Percentiles rank a stretch among this genome's conserved stretches.
Evolutionary conservation across 1,140 invertebrate species (phyloP).

Genomic region (Cheumatopsyche charites): DNA sequence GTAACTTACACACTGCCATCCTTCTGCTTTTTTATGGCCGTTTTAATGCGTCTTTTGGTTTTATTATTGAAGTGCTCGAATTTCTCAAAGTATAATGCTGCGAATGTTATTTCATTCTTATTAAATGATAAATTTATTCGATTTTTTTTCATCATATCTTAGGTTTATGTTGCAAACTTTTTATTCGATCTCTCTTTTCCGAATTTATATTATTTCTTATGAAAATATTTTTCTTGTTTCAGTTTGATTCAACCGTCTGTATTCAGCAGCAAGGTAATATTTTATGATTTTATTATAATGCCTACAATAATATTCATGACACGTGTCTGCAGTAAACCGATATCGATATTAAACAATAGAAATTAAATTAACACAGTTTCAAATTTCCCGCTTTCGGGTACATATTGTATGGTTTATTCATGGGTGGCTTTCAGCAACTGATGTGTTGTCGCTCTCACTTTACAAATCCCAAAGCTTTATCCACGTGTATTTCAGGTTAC

Average conservation of each 20-base stretch:
- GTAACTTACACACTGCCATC: conserved; percentile 13
- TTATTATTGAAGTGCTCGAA: conserved; percentile 15
- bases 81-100: neutral
- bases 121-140: neutral
- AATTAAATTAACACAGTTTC: too few species aligned
- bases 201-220: conserved; percentile 2
- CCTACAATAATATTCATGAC: neutral
- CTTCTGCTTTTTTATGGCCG: neutral
- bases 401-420: neutral
- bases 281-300: conserved; percentile 1
- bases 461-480: too few species aligned
- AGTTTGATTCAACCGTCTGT: neutral
- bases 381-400: neutral
- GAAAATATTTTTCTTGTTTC: conserved; percentile 16
- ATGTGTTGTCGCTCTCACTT: conserved; percentile 4
- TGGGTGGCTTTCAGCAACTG: neutral
- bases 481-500: too few species aligned
- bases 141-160: neutral
- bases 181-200: too few species aligned
- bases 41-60: conserved; percentile 28
- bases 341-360: too few species aligned
- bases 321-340: too few species aligned
- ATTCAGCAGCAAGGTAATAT: neutral
- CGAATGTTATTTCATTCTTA: neutral
- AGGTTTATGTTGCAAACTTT: neutral